Evolutionary conservation across 2,797 vertebrate genomes (phyloP), one percentile per base, ranked within the genome.

Genomic region (Allenopithecus nigroviridis): DNA sequence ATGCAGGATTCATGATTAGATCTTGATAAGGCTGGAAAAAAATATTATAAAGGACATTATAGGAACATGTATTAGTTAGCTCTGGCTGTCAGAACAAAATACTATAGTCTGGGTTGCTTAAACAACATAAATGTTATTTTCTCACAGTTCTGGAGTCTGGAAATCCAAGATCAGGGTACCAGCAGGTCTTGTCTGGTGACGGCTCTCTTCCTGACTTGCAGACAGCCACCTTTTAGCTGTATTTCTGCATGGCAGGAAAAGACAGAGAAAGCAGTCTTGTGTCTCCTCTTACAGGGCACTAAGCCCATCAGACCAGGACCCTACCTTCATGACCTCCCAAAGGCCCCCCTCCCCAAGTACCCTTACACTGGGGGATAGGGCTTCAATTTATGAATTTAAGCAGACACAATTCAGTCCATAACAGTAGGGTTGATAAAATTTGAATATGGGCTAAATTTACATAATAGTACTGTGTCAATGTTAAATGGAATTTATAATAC

Each of bases 401-500:
- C 36, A 5, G 28, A 36, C 30, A 57, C 28, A 36, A n/a, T 39
- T 81, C 57, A 57, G 41, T 43, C 36, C 21, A 84, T 68, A 68
- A 68, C 16, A 68, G 33, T 68, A 68, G 64, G 33, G 43, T 10
- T 90, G 55, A 81, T 59, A 55, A 86, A 81, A 93, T 80, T 72
- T 70, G 21, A 86, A 81, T 53, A 53, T 57, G 36, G 5, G 24
- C 30, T 95, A 90, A 24, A 8, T 89, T 84, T 84, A 39, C 12
- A 48, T 55, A 55, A 43, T 39, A 78, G 41, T 55, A 36, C 72
- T 74, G 0, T 80, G 86, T 55, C n/a, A 84, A 61, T n/a, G 39
- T 76, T 48, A 94, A 88, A 75, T 59, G 70, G 91, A 59, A 90
- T 91, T 93, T 57, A 89, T 87, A 84, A 81, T 81, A 53, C 41